Base-by-base conservation (phyloP, 1,140 invertebrate genomes). In the Micrasema minimum region DNA sequence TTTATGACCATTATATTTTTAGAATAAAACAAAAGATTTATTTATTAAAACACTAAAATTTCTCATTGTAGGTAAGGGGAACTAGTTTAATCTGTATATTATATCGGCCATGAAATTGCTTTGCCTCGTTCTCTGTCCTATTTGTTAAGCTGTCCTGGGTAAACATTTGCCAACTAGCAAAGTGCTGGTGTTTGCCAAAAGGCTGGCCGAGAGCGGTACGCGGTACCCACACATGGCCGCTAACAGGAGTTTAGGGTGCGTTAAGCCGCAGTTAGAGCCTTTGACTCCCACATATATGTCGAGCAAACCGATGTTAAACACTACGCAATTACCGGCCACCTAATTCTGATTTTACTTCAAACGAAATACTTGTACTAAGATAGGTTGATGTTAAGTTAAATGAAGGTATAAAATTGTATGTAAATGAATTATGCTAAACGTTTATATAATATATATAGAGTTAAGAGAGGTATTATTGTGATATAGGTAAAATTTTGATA, bases 151-250 rank as follows among this genome's bases (percentile, higher is more conserved):
- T 35, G 53, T 57, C 14, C 53, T 37, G 31, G 26, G 37, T 31
- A 38, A 57, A 57, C 14, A 57, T 57, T 57, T 57, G 53, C 26
- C 31, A 57, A 57, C 53, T 57, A 57, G 53, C 31, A 57, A 57
- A 57, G 53, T 38, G 53, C 53, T 16, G 23, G 31, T 57, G 31
- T 57, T 55, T 55, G 51, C 23, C 1, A n/a, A 55, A 35, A 14
- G 51, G 51, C 26, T 14, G 26, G 26, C 18, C 10, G n/a, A n/a
- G n/a, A n/a, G n/a, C n/a, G n/a, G n/a, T n/a, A n/a, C 26, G 2
- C 18, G n/a, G 12, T 57, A 37, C n/a, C 14, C n/a, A 57, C 53
- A 57, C n/a, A n/a, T n/a, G 31, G 26, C 18, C 53, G 16, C 20
- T 51, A 51, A 51, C 48, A 20, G 48, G 48, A 51, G 20, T 14